These are phyloP conservation scores for Latrodectus geometricus DNA, from an alignment of 1,140 invertebrate species.

Conservation along the genomic window DNA sequence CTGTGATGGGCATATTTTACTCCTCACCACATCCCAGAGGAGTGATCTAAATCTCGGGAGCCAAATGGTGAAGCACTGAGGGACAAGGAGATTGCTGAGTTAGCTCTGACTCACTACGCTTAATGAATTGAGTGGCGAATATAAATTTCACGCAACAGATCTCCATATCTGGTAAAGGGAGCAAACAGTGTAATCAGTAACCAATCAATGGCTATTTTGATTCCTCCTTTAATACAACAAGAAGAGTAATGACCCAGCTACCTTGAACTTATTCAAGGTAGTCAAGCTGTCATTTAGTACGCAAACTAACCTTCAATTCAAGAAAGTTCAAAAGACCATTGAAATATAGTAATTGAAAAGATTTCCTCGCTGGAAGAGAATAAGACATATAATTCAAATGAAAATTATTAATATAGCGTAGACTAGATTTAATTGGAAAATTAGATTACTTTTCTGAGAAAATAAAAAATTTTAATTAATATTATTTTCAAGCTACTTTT, in stretches of 20 bases:
- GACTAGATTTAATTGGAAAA: too few relatives aligned
- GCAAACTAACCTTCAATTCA: slow-evolving; percentile 16
- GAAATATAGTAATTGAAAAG: slow-evolving; percentile 16
- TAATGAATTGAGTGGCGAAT: slow-evolving; percentile 30
- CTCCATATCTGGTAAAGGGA: slow-evolving; percentile 40
- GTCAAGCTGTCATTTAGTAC: slow-evolving; percentile 34
- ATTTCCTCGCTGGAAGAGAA: background rate
- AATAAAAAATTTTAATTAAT: too few relatives aligned
- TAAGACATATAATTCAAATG: too few relatives aligned
- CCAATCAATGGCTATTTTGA: background rate
- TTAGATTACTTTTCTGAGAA: too few relatives aligned
- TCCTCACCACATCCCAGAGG: background rate
- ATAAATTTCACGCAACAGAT: background rate
- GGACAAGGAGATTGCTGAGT: slow-evolving; percentile 15
- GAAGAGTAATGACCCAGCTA: slow-evolving; percentile 40
- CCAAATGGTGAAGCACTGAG: slow-evolving; percentile 28
- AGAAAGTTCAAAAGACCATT: slow-evolving; percentile 29
- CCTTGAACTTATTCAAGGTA: slow-evolving; percentile 58
- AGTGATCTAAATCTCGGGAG: slow-evolving; percentile 29
- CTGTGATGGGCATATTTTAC: background rate
- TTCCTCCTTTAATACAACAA: slow-evolving; percentile 18
- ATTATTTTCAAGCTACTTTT: too few relatives aligned
- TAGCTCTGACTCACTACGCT: slow-evolving; percentile 39
- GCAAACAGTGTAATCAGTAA: slow-evolving; percentile 4
- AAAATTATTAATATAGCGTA: too few relatives aligned